Conservation (phyloP, 2,888 invertebrate genomes). For the Dasysyrphus tricinctus region DNA sequence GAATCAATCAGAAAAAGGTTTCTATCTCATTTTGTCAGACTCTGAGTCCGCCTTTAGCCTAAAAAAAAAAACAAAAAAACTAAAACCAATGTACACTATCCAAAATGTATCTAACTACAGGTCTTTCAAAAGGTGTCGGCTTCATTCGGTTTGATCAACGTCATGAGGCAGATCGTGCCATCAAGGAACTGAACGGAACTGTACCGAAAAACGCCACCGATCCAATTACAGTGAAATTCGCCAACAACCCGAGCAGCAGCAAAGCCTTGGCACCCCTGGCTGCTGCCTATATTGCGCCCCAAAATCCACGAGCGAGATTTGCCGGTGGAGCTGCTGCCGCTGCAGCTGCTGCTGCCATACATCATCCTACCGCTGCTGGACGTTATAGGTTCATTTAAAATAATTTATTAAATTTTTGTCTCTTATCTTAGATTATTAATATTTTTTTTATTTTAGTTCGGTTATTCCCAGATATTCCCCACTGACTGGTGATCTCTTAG, state of each 20-base stretch:
- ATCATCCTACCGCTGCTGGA: slow-evolving; percentile 82
- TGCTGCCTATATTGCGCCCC: slow-evolving; percentile 93
- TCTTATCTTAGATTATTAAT: not conserved
- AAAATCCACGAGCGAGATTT: slow-evolving; percentile 89
- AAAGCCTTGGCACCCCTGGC: slow-evolving; percentile 92
- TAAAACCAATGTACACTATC: slow-evolving; percentile 68
- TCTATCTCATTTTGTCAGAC: slow-evolving; percentile 18
- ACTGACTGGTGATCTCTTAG: slow-evolving; percentile 91
- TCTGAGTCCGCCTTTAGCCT: slow-evolving; percentile 59
- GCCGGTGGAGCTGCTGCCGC: slow-evolving; percentile 87
- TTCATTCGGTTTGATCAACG: slow-evolving; percentile 97
- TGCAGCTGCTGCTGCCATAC: slow-evolving; percentile 83
- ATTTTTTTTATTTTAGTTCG: slow-evolving; percentile 78
- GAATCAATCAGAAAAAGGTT: not conserved
- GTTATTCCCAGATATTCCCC: slow-evolving; percentile 90
- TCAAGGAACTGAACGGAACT: slow-evolving; percentile 95
- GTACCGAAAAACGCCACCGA: slow-evolving; percentile 94
- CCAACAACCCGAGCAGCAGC: slow-evolving; percentile 95
- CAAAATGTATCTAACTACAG: slow-evolving; percentile 83
- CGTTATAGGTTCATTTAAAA: slow-evolving; percentile 81
- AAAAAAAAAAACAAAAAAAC: slow-evolving; percentile 40
- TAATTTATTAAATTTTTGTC: not conserved
- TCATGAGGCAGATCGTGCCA: slow-evolving; percentile 95
- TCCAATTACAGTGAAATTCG: slow-evolving; percentile 97
- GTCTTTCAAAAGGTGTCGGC: slow-evolving; percentile 96